Evolutionary conservation across 2,113 vertebrate genomes (phyloP), one percentile per base, ranked within the genome.

Genomic region (Butorides virescens): DNA sequence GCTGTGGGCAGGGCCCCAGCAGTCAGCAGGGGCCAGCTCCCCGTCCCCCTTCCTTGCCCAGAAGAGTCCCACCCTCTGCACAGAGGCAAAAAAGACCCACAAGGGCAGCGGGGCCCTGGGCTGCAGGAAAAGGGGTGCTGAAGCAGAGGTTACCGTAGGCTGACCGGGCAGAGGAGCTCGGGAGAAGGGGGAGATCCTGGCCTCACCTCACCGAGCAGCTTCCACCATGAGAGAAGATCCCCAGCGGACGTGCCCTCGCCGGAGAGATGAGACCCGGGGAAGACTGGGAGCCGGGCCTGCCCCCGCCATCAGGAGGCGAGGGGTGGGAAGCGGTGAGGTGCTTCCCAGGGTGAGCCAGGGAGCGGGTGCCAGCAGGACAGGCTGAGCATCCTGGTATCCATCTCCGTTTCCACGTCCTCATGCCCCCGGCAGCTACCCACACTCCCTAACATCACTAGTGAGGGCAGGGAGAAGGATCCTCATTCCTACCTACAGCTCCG

Each of bases 191-290:
- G 30, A 42, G 26, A 66, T 11, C 32, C 70, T 44, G 11, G 13
- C 18, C 44, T 44, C 21, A 10, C 18, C 68, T 50, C 52, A 12
- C 7, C 2, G 5, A 13, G 10, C 0, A 5, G 44, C 59, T 80
- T 47, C 25, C 50, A 10, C 32, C 1, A 0, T 0, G 5, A 20
- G 26, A 56, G 19, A 19, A 72, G 34, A 61, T 7, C 25, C 58
- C 46, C 21, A 49, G 62, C 1, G 46, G 71, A 14, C 4, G 1
- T 0, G 7, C 25, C 9, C 26, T 9, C 5, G 8, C 46, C 1
- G 3, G 9, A 47, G 49, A 20, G 65, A 26, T 25, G n/a, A 7
- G 44, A 21, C 0, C 14, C 0, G 2, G 29, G 27, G 39, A 32
- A 42, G 12, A 7, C 13, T 5, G 30, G 39, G 77, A 53, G 34